Conservation (phyloP, 2,113 vertebrate genomes). For the Scartelaos histophorus region DNA sequence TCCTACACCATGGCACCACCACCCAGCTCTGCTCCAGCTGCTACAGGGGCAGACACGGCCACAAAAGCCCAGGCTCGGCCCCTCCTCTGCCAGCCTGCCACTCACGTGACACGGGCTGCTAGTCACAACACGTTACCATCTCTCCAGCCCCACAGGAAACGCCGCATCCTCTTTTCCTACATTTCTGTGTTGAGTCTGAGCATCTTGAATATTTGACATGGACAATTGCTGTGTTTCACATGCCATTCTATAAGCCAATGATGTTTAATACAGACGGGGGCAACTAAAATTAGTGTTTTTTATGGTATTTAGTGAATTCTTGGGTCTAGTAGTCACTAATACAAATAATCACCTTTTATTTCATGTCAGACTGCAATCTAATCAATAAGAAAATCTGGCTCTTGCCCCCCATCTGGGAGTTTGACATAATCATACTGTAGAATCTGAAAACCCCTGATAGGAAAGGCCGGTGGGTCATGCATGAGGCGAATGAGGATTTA, state of each 20-base stretch:
- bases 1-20: slow-evolving; percentile 33
- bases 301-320: too few relatives aligned
- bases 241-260: too few relatives aligned
- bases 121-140: slow-evolving; percentile 59
- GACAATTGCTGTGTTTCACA: not conserved
- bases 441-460: not conserved
- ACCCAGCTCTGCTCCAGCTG: slow-evolving; percentile 42
- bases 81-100: slow-evolving; percentile 37
- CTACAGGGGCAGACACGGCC: slow-evolving; percentile 51
- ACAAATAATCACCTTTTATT: too few relatives aligned
- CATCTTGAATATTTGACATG: slow-evolving; percentile 14
- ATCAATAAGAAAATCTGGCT: too few relatives aligned
- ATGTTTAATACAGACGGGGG: too few relatives aligned
- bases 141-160: slow-evolving; percentile 45
- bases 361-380: too few relatives aligned
- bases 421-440: too few relatives aligned
- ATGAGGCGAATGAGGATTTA: slow-evolving; percentile 16
- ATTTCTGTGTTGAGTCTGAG: not conserved
- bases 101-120: slow-evolving; percentile 61
- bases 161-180: slow-evolving; percentile 29
- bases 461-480: slow-evolving; percentile 54
- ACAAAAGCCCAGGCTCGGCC: slow-evolving; percentile 54
- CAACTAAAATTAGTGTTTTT: too few relatives aligned
- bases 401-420: too few relatives aligned
- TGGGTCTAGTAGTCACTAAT: too few relatives aligned